A percentile compares a stretch with the other conserved stretches of the same genome.
Evolutionary conservation across 1,140 invertebrate species (phyloP).

Genomic region (Drosophila kohkoa): DNA sequence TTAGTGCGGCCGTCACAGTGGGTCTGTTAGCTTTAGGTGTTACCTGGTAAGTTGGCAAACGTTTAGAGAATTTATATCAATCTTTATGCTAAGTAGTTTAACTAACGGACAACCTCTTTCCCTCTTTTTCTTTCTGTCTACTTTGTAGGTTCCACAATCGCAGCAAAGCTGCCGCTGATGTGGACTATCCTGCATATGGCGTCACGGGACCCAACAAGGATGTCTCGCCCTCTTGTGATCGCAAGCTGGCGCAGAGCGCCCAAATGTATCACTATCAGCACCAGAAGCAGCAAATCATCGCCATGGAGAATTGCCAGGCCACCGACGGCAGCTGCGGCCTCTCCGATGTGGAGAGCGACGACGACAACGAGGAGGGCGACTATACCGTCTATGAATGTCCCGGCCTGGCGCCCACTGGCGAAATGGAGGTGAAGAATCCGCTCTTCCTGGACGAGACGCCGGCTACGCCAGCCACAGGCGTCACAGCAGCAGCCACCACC

Average conservation of each 20-base stretch:
- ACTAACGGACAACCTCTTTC: too few species aligned
- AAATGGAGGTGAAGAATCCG: slow-evolving; percentile 99
- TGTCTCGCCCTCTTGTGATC: slow-evolving; percentile 91
- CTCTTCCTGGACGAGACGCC: slow-evolving; percentile 97
- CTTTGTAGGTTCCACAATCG: slow-evolving; percentile 92
- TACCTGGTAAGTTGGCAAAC: slow-evolving; percentile 89
- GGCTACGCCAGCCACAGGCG: slow-evolving; percentile 86
- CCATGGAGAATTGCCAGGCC: slow-evolving; percentile 90
- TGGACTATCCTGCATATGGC: slow-evolving; percentile 97
- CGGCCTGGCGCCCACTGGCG: slow-evolving; percentile 97
- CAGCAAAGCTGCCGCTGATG: slow-evolving; percentile 95
- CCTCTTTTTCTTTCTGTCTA: background rate
- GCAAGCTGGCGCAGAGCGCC: slow-evolving; percentile 97
- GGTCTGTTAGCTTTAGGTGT: slow-evolving; percentile 90
- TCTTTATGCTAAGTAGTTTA: too few species aligned
- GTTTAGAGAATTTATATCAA: too few species aligned
- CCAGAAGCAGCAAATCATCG: slow-evolving; percentile 98
- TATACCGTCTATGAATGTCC: slow-evolving; percentile 99
- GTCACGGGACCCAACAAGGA: slow-evolving; percentile 94
- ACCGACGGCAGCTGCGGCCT: slow-evolving; percentile 90
- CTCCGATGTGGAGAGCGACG: slow-evolving; percentile 97
- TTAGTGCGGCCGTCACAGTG: slow-evolving; percentile 87
- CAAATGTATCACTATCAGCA: slow-evolving; percentile 99
- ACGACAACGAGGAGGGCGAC: slow-evolving; percentile 98
- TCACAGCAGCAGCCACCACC: slow-evolving; percentile 7